Percentiles rank a stretch among this genome's conserved stretches.
These are phyloP conservation scores for Dolichomitus sp. DNA, from an alignment of 2,888 invertebrate species.

Conservation along the genomic window DNA sequence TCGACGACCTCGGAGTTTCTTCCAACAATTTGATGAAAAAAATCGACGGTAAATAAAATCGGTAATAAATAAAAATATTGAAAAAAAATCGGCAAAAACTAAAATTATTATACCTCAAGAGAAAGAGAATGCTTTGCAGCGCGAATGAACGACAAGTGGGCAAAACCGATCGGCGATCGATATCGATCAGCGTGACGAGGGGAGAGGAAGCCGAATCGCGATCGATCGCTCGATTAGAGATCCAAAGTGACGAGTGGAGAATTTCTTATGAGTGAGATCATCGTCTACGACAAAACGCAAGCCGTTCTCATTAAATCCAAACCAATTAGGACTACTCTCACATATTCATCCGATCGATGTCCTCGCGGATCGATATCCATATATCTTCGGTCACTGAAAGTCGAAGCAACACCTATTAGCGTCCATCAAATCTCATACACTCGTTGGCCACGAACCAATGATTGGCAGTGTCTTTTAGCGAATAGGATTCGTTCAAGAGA, in stretches of 20 bases:
- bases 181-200: neutral
- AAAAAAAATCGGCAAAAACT: too few relatives aligned
- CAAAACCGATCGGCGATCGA: slow-evolving; percentile 25
- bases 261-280: slow-evolving; percentile 20
- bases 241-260: slow-evolving; percentile 18
- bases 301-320: slow-evolving; percentile 27
- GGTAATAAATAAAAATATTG: too few relatives aligned
- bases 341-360: slow-evolving; percentile 1
- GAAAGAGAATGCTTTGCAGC: neutral
- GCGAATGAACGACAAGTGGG: slow-evolving; percentile 20
- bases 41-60: too few relatives aligned
- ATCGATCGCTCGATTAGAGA: slow-evolving; percentile 24
- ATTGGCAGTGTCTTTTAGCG: neutral
- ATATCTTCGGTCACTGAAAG: neutral
- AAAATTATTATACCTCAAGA: neutral
- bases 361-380: slow-evolving; percentile 23
- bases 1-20: neutral
- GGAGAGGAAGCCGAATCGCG: slow-evolving; percentile 8
- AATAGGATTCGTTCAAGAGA: neutral
- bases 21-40: too few relatives aligned
- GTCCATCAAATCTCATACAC: neutral
- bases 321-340: slow-evolving; percentile 20
- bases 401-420: slow-evolving; percentile 33
- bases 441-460: neutral
- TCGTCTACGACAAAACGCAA: neutral